phyloP scores from a whole-genome alignment of 37 sponge, comb jelly and placozoan species.

The Dysidea cf. avara region DNA sequence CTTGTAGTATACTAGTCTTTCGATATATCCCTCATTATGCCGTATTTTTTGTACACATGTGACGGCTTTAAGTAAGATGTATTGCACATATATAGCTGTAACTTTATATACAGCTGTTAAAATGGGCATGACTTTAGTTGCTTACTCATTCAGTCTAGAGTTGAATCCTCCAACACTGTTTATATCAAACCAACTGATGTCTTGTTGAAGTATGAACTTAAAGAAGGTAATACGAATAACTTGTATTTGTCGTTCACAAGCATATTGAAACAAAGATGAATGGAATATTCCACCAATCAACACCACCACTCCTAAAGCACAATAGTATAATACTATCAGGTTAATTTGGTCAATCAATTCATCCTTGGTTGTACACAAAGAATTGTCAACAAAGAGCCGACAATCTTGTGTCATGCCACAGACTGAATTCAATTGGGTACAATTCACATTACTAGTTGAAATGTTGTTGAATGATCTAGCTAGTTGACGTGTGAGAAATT shows the following conservation, averaged over 20 bases:
- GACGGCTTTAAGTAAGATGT: too few species aligned
- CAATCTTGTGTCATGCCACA: too few species aligned
- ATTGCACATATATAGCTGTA: too few species aligned
- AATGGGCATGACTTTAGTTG: background rate
- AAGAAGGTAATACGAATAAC: conserved; percentile 33
- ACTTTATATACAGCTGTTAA: too few species aligned
- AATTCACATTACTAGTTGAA: too few species aligned
- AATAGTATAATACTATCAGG: background rate
- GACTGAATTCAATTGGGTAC: too few species aligned
- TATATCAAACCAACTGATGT: conserved; percentile 76
- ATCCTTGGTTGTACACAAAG: background rate
- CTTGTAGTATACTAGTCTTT: too few species aligned
- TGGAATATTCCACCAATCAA: conserved; percentile 25
- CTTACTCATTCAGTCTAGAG: conserved; percentile 44
- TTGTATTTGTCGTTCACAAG: conserved; percentile 30
- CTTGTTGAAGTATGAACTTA: conserved; percentile 53
- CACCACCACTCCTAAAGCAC: conserved; percentile 25
- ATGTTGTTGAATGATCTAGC: too few species aligned
- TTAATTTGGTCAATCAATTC: conserved; percentile 4
- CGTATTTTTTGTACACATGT: too few species aligned
- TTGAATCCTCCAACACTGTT: conserved; percentile 48
- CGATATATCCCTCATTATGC: too few species aligned
- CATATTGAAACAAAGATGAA: conserved; percentile 33
- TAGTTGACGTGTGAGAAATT: conserved; percentile 3
- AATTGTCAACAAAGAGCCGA: too few species aligned